Conservation (phyloP, 2,797 vertebrate genomes). For the Melanogrammus aeglefinus region DNA sequence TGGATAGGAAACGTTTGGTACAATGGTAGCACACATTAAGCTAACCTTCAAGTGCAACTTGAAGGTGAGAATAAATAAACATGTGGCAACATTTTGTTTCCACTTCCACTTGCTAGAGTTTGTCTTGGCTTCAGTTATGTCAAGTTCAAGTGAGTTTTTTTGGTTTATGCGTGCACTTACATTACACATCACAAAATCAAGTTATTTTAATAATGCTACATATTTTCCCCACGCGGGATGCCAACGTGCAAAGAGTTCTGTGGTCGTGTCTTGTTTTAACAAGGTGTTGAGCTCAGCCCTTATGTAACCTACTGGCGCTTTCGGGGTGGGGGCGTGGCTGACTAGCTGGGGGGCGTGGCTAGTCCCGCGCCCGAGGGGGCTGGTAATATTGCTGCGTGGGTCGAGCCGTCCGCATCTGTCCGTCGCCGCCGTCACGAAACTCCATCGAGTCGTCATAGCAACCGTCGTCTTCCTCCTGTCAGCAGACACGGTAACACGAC, state of each 20-base stretch:
- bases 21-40: neutral
- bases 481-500: constrained; percentile 48
- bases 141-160: neutral
- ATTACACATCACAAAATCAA: neutral
- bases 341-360: constrained; percentile 45
- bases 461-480: constrained; percentile 87
- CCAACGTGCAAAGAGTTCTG: neutral
- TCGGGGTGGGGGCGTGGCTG: neutral
- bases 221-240: neutral
- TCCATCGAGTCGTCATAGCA: constrained; percentile 92
- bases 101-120: neutral
- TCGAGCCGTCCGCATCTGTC: constrained; percentile 87
- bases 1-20: neutral
- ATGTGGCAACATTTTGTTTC: neutral
- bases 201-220: too few relatives aligned
- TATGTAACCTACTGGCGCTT: neutral
- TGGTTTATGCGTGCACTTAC: neutral
- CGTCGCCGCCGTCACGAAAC: constrained; percentile 93
- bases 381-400: constrained; percentile 98
- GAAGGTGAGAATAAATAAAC: neutral
- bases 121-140: neutral
- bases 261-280: neutral
- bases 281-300: neutral
- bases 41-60: neutral
- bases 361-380: constrained; percentile 93